Evolutionary conservation across 1,140 invertebrate species (phyloP).

Genomic region (Drosophila kepulauana): DNA sequence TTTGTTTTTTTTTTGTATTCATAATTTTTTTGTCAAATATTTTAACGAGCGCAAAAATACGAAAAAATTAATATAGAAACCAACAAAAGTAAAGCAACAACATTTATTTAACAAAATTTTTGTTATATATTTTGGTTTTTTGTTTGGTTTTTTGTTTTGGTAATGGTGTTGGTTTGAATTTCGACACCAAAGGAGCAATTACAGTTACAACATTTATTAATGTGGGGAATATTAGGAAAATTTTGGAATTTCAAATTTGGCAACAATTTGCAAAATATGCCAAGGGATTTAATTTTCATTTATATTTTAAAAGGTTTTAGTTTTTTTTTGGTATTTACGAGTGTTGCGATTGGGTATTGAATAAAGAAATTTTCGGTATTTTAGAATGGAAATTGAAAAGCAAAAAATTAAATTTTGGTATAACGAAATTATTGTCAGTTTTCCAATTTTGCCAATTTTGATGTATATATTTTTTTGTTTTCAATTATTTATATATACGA

Average conservation of each 20-base stretch:
- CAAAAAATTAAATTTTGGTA: conserved; percentile 53
- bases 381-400: conserved; percentile 38
- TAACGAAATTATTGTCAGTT: conserved; percentile 73
- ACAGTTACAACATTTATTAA: conserved; percentile 81
- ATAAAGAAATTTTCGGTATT: conserved; percentile 48
- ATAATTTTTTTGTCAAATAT: conserved; percentile 42
- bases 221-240: conserved; percentile 58
- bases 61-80: conserved; percentile 52
- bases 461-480: conserved; percentile 65
- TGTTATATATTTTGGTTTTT: conserved; percentile 50
- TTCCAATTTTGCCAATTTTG: conserved; percentile 83
- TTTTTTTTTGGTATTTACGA: conserved; percentile 19
- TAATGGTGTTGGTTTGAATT: conserved; percentile 63
- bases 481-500: conserved; percentile 50
- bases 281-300: conserved; percentile 31
- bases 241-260: conserved; percentile 53
- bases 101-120: conserved; percentile 76
- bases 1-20: conserved; percentile 41
- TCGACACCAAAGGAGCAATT: conserved; percentile 78
- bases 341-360: conserved; percentile 44
- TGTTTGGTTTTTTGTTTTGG: conserved; percentile 41
- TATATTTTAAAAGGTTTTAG: conserved; percentile 1
- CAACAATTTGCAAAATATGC: conserved; percentile 45
- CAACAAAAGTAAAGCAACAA: conserved; percentile 63
- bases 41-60: conserved; percentile 81